Evolutionary conservation across 2,113 vertebrate species (phyloP).

Genomic region (cattle (Bos taurus)): ARS-UCD2.0 NC_037357.1:47866001-47866500

Average conservation of each 20-base stretch:
- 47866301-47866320: not conserved
- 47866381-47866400: not conserved
- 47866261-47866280: not conserved
- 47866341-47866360: not conserved
- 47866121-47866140: not conserved
- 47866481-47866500: not conserved
- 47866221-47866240: not conserved
- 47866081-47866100: not conserved
- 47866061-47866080: not conserved
- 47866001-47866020: not conserved
- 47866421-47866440: not conserved
- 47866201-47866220: not conserved
- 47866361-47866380: not conserved
- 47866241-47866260: not conserved
- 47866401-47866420: not conserved
- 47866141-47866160: not conserved
- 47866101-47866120: not conserved
- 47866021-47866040: not conserved
- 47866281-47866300: not conserved
- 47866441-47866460: not conserved
- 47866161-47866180: not conserved
- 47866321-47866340: not conserved
- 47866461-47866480: not conserved
- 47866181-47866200: not conserved
- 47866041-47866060: not conserved